Evolutionary conservation across 2,797 vertebrate genomes (phyloP), one percentile per base, ranked within the genome.

Genomic region (Danio tinwini): DNA sequence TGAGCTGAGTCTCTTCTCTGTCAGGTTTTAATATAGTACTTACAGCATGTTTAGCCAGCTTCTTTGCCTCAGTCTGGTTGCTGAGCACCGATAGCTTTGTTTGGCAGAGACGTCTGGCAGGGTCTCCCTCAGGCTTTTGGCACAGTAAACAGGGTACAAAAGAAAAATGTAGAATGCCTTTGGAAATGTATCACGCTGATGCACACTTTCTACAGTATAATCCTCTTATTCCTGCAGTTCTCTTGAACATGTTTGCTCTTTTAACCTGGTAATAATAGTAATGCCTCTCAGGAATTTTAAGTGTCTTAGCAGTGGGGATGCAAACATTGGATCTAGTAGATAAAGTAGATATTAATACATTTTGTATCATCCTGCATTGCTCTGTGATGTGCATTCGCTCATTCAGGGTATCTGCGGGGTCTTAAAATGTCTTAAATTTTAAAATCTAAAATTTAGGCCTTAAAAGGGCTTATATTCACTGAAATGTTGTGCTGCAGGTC

Each of bases 181-280:
- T 81, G 82, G 74, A 87, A 86, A 86, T 83, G 71, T 78, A 82
- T 88, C 86, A 84, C 82, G 74, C 77, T 78, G 74, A 77, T 81
- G 53, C 63, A 81, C 84, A 74, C 85, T 86, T 81, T 85, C 74
- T 70, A 70, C 75, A 80, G 82, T 45, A 42, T 91, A 93, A 91
- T 90, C 87, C 88, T 82, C 88, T 92, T 90, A 87, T 90, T 81
- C 52, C 83, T 39, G 83, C 83, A 47, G 80, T 83, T 85, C 85
- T 85, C 86, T 84, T 71, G 82, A 81, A 79, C 21, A 45, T 83
- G 83, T 74, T 0, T 47, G 68, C 82, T 85, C 64, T 82, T 53
- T 74, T 11, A 19, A 61, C 29, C 10, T 55, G 39, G 70, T 68
- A 55, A 19, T 78, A 62, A 55, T 68, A 55, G 42, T 14, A 39